Conservation (phyloP, 1,140 invertebrate genomes). For the Dinoponera quadriceps region DNA sequence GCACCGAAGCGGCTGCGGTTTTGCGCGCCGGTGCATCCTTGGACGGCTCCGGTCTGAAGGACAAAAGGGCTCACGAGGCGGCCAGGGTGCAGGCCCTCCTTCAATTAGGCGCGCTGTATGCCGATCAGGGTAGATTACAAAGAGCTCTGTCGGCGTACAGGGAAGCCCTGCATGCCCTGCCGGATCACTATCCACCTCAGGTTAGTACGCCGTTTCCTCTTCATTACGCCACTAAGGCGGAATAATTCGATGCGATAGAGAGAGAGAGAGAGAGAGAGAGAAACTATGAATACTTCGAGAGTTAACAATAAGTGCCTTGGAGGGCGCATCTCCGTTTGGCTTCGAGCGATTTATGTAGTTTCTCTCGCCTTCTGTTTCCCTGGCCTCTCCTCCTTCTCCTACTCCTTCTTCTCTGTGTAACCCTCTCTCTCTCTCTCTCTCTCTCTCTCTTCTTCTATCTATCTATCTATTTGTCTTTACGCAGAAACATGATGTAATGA, state of each 20-base stretch:
- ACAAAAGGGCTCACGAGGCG: conserved; percentile 95
- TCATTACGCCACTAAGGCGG: conserved; percentile 63
- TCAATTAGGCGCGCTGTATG: conserved; percentile 95
- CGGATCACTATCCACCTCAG: conserved; percentile 93
- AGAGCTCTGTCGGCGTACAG: conserved; percentile 95
- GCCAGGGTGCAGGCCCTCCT: conserved; percentile 96
- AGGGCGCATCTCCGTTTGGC: conserved; percentile 25
- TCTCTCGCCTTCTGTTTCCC: not conserved
- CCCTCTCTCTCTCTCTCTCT: not conserved
- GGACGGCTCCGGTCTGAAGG: conserved; percentile 94
- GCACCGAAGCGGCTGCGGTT: conserved; percentile 93
- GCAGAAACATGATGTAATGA: conserved; percentile 17
- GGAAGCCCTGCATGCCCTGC: conserved; percentile 93
- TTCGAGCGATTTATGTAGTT: conserved; percentile 49
- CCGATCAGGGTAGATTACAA: conserved; percentile 93
- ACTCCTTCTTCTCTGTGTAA: not conserved
- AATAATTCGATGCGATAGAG: conserved; percentile 40
- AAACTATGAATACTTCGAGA: conserved; percentile 48
- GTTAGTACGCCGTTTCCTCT: conserved; percentile 83
- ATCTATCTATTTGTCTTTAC: not conserved
- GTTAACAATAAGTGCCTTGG: conserved; percentile 31
- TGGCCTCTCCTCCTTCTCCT: not conserved
- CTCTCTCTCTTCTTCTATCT: not conserved
- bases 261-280: conserved; percentile 33
- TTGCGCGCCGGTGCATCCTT: conserved; percentile 93